Percentiles rank a stretch among this genome's conserved stretches.
phyloP scores from a whole-genome alignment of 2,888 invertebrate species.

The Philhelius pedissequus region DNA sequence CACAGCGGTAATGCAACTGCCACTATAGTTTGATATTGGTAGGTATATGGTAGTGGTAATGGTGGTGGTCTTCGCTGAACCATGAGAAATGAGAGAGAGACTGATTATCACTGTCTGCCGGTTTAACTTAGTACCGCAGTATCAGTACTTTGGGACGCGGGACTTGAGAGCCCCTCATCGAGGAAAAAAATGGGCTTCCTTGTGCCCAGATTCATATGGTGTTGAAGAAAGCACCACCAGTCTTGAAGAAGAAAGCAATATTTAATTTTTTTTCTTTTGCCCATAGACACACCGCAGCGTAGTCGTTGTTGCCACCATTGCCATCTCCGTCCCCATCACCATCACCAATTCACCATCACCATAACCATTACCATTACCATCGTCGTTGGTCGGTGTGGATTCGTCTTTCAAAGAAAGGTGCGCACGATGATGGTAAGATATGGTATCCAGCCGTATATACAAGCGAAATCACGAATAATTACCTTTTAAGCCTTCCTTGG shows the following conservation, averaged over 20 bases:
- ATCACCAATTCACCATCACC: not conserved
- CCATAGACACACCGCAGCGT: conserved; percentile 1
- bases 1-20: conserved; percentile 29
- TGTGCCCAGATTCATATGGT: conserved; percentile 20
- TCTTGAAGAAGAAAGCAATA: conserved; percentile 59
- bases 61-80: conserved; percentile 39
- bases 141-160: not conserved
- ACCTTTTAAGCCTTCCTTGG: conserved; percentile 53
- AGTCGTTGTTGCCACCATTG: not conserved
- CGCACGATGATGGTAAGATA: conserved; percentile 53
- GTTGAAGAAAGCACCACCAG: conserved; percentile 49
- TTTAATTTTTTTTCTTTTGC: conserved; percentile 49
- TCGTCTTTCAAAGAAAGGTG: conserved; percentile 55
- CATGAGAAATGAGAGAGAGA: conserved; percentile 55
- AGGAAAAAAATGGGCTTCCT: not conserved
- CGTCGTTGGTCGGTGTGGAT: not conserved
- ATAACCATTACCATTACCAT: not conserved
- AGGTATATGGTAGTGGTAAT: conserved; percentile 12
- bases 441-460: conserved; percentile 44
- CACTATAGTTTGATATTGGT: conserved; percentile 26
- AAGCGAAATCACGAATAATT: conserved; percentile 66
- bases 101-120: conserved; percentile 60
- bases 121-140: conserved; percentile 25
- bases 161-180: not conserved
- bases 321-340: not conserved